Percentiles rank a stretch among this genome's conserved stretches.
phyloP scores from a whole-genome alignment of 23 tunicate genomes.

The Trididemnum miniatum region DNA sequence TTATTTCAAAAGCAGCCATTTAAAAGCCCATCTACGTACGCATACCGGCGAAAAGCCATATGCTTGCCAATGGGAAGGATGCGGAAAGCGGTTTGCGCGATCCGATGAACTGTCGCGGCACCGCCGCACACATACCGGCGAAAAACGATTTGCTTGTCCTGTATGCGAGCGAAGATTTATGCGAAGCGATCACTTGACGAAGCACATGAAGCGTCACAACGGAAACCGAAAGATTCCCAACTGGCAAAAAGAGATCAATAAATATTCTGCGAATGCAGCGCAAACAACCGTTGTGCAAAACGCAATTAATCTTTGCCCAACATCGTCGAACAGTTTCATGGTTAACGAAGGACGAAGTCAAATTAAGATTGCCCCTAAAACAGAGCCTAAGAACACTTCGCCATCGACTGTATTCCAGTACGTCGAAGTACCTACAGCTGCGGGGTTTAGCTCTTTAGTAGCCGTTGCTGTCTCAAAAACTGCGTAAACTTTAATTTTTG shows the following conservation, averaged over 20 bases:
- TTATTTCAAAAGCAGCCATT: constrained; percentile 92
- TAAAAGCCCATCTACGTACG: constrained; percentile 96
- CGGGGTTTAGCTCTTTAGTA: constrained; percentile 18
- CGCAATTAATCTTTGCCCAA: not conserved
- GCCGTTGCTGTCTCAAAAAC: constrained; percentile 28
- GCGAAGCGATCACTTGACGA: constrained; percentile 97
- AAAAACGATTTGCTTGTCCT: constrained; percentile 92
- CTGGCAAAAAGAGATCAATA: constrained; percentile 92
- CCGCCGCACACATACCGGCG: constrained; percentile 95
- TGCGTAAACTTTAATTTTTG: not conserved
- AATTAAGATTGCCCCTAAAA: constrained; percentile 81
- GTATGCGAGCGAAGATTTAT: constrained; percentile 89
- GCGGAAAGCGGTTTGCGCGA: constrained; percentile 94
- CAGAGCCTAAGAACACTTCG: constrained; percentile 17
- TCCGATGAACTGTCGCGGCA: constrained; percentile 97
- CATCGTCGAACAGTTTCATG: not conserved
- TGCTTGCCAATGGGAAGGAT: constrained; percentile 85
- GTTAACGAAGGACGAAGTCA: constrained; percentile 39
- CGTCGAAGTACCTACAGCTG: constrained; percentile 12
- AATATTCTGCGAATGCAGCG: constrained; percentile 17
- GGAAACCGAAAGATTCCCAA: constrained; percentile 86
- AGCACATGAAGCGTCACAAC: constrained; percentile 93
- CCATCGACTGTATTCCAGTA: constrained; percentile 38
- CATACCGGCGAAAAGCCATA: constrained; percentile 99
- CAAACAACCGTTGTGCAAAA: not conserved